phyloP scores from a whole-genome alignment of 2,113 vertebrate species.

The Sylvietta virens region DNA sequence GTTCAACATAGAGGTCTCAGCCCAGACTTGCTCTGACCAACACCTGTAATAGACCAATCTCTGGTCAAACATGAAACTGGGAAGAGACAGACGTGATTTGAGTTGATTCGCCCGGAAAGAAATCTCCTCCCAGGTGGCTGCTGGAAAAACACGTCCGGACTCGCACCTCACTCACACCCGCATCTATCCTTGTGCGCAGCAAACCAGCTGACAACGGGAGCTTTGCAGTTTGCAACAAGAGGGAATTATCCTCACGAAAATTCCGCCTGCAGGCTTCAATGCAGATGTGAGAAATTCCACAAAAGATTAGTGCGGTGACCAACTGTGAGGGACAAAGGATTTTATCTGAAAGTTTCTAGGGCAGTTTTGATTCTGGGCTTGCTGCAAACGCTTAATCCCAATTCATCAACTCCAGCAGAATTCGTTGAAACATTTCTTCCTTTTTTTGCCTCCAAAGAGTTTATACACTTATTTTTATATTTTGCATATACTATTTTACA shows the following conservation, averaged over 20 bases:
- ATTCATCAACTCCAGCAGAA: background rate
- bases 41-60: background rate
- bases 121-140: background rate
- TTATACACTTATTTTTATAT: background rate
- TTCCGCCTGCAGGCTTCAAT: background rate
- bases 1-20: background rate
- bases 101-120: background rate
- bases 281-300: slow-evolving; percentile 42
- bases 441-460: background rate
- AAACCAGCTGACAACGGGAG: background rate
- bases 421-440: background rate
- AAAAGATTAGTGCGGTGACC: background rate
- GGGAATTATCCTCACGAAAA: slow-evolving; percentile 1
- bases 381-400: background rate
- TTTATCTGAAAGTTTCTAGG: background rate
- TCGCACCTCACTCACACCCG: background rate
- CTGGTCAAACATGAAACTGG: background rate
- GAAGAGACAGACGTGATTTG: background rate
- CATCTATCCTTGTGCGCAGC: background rate
- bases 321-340: background rate
- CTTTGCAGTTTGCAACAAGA: background rate
- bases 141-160: background rate
- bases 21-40: background rate
- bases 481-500: background rate
- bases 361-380: background rate